A percentile compares a stretch with the other conserved stretches of the same genome.
Conservation (phyloP, 2,113 vertebrate species). For the Hippocampus abdominalis region DNA sequence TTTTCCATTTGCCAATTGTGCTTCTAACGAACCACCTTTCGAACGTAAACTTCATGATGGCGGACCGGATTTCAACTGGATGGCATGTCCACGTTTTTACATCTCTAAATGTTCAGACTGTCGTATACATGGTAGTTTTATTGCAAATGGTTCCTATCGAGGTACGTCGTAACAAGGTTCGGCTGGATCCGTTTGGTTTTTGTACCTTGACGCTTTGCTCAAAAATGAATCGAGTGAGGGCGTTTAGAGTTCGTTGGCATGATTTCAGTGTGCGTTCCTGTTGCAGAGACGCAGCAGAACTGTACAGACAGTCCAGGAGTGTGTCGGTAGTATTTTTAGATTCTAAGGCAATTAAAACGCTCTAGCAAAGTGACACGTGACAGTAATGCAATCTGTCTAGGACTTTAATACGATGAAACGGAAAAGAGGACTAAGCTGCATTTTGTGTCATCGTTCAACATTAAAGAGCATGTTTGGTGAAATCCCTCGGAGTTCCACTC, state of each 20-base stretch:
- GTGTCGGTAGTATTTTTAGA: slow-evolving; percentile 24
- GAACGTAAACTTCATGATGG: too few relatives aligned
- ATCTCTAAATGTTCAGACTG: too few relatives aligned
- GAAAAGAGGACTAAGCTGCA: too few relatives aligned
- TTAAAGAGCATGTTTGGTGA: neutral
- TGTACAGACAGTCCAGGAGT: slow-evolving; percentile 3
- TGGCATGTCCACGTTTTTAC: too few relatives aligned
- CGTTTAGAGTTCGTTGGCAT: neutral
- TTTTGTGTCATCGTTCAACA: slow-evolving; percentile 10
- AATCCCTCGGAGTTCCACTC: too few relatives aligned
- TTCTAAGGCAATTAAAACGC: slow-evolving; percentile 3
- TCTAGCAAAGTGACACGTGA: slow-evolving; percentile 10
- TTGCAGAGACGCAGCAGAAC: neutral
- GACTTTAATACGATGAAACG: neutral
- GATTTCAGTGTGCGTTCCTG: neutral
- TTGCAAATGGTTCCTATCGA: too few relatives aligned
- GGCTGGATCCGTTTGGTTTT: too few relatives aligned
- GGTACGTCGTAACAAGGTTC: too few relatives aligned
- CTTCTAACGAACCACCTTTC: too few relatives aligned
- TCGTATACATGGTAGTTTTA: too few relatives aligned
- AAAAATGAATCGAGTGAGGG: neutral
- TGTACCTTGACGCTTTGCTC: neutral
- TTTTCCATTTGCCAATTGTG: too few relatives aligned
- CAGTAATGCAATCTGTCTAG: slow-evolving; percentile 2
- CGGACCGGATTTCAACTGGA: too few relatives aligned